These are phyloP conservation scores for Ernsta delagoae DNA, from an alignment of 2,888 invertebrate species.

Conservation along the genomic window DNA sequence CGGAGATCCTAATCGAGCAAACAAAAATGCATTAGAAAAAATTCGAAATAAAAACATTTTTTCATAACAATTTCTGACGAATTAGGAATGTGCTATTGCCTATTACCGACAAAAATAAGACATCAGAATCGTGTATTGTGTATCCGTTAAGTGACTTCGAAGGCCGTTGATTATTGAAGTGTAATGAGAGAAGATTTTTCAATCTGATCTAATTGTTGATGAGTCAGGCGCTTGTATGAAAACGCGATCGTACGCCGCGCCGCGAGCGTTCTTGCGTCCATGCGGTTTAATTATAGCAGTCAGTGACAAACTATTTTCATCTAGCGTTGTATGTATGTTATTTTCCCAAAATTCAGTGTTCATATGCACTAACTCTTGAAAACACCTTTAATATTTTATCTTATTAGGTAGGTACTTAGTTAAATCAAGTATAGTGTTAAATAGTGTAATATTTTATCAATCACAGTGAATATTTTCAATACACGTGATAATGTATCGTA, in stretches of 20 bases:
- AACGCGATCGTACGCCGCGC: conserved; percentile 50
- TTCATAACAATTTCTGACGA: too few species aligned
- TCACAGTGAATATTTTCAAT: too few species aligned
- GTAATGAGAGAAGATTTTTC: conserved; percentile 45
- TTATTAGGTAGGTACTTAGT: not conserved
- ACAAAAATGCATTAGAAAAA: too few species aligned
- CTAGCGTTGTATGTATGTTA: conserved; percentile 40
- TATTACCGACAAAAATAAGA: not conserved
- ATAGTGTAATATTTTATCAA: too few species aligned
- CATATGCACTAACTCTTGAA: conserved; percentile 5
- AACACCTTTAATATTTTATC: conserved; percentile 8
- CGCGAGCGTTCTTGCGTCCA: conserved; percentile 50
- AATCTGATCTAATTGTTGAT: conserved; percentile 58
- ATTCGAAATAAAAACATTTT: too few species aligned
- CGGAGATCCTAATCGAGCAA: too few species aligned
- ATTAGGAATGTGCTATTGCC: too few species aligned
- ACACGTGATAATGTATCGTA: not conserved
- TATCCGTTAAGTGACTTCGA: conserved; percentile 9
- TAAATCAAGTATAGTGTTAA: too few species aligned
- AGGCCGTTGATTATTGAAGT: conserved; percentile 22
- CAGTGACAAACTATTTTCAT: conserved; percentile 67
- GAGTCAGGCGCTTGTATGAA: conserved; percentile 55
- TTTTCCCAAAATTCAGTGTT: conserved; percentile 33
- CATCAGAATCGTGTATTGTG: not conserved
- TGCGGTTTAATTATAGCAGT: conserved; percentile 69